Evolutionary conservation across 2,888 invertebrate species (phyloP).

Genomic region (Amblyteles armatorius): DNA sequence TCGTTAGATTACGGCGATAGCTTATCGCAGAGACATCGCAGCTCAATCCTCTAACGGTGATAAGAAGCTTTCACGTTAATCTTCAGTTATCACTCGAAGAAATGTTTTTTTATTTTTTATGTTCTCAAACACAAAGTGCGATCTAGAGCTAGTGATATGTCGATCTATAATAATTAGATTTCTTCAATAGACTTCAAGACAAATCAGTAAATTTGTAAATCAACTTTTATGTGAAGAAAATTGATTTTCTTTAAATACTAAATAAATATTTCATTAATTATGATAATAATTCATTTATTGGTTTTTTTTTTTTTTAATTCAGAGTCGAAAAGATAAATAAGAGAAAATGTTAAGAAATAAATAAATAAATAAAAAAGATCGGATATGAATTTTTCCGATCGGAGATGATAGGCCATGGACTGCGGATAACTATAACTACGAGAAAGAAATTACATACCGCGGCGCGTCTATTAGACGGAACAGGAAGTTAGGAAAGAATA

Average conservation of each 20-base stretch:
- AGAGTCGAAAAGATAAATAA: neutral
- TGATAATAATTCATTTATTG: neutral
- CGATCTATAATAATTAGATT: neutral
- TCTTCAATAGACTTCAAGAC: no score
- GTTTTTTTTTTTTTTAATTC: neutral
- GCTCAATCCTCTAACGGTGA: neutral
- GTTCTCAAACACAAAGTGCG: neutral
- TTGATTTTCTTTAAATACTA: neutral
- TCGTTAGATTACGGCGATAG: neutral
- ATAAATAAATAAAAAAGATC: neutral
- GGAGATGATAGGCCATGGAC: neutral
- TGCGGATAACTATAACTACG: conserved; percentile 3
- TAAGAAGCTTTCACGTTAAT: conserved; percentile 8
- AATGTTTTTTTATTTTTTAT: neutral
- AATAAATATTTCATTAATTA: neutral
- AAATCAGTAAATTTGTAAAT: no score
- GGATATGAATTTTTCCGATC: neutral
- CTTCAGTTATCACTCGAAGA: neutral
- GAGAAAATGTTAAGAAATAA: neutral
- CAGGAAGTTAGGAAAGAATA: conserved; percentile 53
- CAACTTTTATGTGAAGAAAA: no score
- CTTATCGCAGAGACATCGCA: neutral
- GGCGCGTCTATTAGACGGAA: conserved; percentile 23
- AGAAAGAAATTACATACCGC: conserved; percentile 47
- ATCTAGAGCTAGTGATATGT: neutral